Evolutionary conservation across 2,797 vertebrate genomes (phyloP).

Genomic region (Micropoecilia bifurca): DNA sequence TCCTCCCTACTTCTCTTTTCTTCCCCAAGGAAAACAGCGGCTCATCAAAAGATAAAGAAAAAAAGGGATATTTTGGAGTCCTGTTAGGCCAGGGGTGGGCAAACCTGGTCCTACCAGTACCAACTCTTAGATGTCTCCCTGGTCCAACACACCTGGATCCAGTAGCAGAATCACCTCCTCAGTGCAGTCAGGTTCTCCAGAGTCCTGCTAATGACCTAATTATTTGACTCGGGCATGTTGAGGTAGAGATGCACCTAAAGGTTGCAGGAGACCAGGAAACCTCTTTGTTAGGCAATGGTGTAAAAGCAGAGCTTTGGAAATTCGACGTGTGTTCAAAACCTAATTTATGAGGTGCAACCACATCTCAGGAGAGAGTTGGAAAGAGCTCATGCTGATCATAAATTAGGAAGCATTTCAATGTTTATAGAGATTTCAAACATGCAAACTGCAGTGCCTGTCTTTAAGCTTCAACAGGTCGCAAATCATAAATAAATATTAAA

Average conservation of each 20-base stretch:
- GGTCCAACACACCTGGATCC: too few species aligned
- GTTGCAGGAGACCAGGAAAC: too few species aligned
- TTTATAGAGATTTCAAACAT: conserved; percentile 51
- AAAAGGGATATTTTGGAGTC: conserved; percentile 43
- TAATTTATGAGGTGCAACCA: conserved; percentile 5
- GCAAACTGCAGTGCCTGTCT: conserved; percentile 16
- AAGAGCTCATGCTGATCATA: neutral
- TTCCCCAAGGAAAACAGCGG: conserved; percentile 3
- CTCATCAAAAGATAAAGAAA: conserved; percentile 13
- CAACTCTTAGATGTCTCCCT: too few species aligned
- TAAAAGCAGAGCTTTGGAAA: neutral
- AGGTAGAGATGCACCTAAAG: too few species aligned
- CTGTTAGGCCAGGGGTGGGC: neutral
- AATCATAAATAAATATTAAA: conserved; percentile 38
- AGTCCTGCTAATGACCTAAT: too few species aligned
- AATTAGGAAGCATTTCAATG: conserved; percentile 29
- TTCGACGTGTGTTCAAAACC: neutral
- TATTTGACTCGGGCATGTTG: too few species aligned
- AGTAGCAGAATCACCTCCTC: too few species aligned
- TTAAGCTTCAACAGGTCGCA: conserved; percentile 21
- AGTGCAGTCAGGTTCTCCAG: too few species aligned
- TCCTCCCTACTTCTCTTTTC: conserved; percentile 16
- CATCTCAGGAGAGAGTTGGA: neutral
- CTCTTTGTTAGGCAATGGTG: neutral
- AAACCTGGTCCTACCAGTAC: too few species aligned